These are phyloP conservation scores for Atlantisia rogersi DNA, from an alignment of 2,113 vertebrate genomes.

Conservation along the genomic window DNA sequence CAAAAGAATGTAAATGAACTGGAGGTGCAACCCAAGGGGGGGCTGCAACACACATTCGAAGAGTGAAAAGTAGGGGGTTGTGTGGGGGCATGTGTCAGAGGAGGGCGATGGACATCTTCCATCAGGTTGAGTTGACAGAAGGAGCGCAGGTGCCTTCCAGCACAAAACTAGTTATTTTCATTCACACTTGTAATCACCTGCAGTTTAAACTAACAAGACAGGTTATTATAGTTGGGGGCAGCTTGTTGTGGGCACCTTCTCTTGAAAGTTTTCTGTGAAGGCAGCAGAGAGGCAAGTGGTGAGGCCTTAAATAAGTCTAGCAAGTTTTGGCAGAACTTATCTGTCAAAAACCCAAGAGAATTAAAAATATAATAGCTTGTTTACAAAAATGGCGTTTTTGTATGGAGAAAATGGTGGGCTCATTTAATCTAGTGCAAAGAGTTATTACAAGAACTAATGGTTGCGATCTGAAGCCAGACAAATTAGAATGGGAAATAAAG, in stretches of 20 bases:
- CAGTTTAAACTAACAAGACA: not conserved
- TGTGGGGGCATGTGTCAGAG: not conserved
- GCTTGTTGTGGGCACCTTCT: not conserved
- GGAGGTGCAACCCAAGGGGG: not conserved
- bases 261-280: not conserved
- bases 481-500: conserved; percentile 41
- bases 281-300: not conserved
- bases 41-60: not conserved
- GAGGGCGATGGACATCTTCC: not conserved
- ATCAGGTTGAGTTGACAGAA: not conserved
- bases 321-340: not conserved
- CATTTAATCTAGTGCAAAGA: not conserved
- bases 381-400: not conserved
- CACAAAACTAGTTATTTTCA: not conserved
- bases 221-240: not conserved
- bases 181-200: not conserved
- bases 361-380: not conserved
- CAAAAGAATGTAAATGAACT: not conserved
- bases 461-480: not conserved
- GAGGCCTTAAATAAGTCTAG: not conserved
- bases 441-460: not conserved
- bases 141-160: not conserved
- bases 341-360: not conserved
- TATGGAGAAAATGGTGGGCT: not conserved
- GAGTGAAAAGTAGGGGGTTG: not conserved